Evolutionary conservation across 2,797 vertebrate species (phyloP), one percentile per base, ranked within the genome.

Genomic region (Phrynocephalus forsythii): DNA sequence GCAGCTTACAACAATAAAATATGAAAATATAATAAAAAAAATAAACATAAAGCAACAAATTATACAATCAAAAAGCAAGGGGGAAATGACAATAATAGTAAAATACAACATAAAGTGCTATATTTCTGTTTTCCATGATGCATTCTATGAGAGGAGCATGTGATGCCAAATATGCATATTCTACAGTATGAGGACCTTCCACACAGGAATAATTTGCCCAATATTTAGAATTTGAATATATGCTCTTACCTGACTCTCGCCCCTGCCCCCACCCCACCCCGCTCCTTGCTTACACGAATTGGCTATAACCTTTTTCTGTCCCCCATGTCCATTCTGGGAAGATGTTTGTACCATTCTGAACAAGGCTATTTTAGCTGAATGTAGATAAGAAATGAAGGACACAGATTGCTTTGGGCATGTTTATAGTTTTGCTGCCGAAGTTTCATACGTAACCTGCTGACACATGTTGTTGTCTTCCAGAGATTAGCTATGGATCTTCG

Each of bases 401-500:
- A 63, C 73, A 69, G 85, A 92, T 85, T 68, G 30, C 15, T 26
- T 87, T 30, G 33, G 38, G 26, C 44, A 78, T 69, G 33, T 71
- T 84, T 75, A 71, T 44, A 90, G 67, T 89, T 63, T 71, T 93
- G 9, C 0, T 88, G 85, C 87, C 33, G 22, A 56, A 73, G 8
- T 66, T 60, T 90, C 71, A 86, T 86, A 85, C 90, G 38, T 1
- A 88, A 79, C n/a, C 26, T 90, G 78, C 80, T 87, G 93, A 94
- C 88, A 85, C 73, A 79, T 6, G 90, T 89, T 94, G 28, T 90
- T 88, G 90, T 84, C 93, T 83, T 91, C 91, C 97, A 99, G 99
- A 98, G 98, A 94, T 94, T 99, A 89, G 99, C 99, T 86, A 99
- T 99, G 98, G 99, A 99, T 88, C 98, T 98, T 90, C 96, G 98